phyloP scores from a whole-genome alignment of 2,888 invertebrate species.

The Trimorus sp. region DNA sequence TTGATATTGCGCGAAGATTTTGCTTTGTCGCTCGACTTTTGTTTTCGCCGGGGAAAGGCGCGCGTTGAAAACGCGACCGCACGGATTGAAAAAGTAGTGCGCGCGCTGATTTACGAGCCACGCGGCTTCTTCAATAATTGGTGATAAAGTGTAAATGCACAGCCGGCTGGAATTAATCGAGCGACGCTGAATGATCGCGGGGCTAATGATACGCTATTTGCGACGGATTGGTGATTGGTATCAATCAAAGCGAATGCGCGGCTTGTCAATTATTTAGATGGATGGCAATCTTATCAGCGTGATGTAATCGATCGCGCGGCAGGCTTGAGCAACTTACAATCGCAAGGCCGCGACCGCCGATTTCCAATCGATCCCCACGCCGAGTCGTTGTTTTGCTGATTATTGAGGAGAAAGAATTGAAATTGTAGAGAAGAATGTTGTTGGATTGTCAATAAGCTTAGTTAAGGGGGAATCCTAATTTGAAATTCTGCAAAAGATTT shows the following conservation, averaged over 20 bases:
- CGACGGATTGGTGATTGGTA: conserved; percentile 51
- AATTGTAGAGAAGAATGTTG: too few species aligned
- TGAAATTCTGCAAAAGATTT: too few species aligned
- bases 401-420: too few species aligned
- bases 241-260: conserved; percentile 55
- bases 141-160: conserved; percentile 61
- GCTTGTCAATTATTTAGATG: conserved; percentile 61
- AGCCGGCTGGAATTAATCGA: conserved; percentile 48
- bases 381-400: too few species aligned
- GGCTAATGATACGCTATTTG: conserved; percentile 20
- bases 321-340: conserved; percentile 26
- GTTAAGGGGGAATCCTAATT: too few species aligned
- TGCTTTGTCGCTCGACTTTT: too few species aligned
- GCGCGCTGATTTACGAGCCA: conserved; percentile 52
- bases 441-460: too few species aligned
- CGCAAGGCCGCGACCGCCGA: conserved; percentile 1
- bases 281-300: conserved; percentile 46
- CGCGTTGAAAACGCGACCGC: conserved; percentile 16
- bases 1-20: too few species aligned
- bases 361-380: too few species aligned
- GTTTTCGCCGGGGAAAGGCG: too few species aligned
- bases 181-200: conserved; percentile 49
- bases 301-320: conserved; percentile 23
- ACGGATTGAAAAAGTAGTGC: neutral
- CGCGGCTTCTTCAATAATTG: conserved; percentile 60